phyloP scores from a whole-genome alignment of 2,888 invertebrate species.

The Pseudococcus longispinus region DNA sequence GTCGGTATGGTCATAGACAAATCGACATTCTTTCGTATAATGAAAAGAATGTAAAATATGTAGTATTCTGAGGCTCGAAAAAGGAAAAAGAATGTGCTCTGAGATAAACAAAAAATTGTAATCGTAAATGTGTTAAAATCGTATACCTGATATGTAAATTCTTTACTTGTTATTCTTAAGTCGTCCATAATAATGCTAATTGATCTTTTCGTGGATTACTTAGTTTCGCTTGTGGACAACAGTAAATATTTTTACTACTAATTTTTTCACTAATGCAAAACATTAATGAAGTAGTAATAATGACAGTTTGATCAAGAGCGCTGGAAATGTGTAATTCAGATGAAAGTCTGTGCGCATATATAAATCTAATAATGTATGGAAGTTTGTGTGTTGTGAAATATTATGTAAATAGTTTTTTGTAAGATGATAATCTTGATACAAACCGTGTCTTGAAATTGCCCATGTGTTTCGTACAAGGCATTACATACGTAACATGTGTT shows the following conservation, averaged over 20 bases:
- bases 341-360: too few relatives aligned
- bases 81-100: not conserved
- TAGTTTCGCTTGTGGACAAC: constrained; percentile 42
- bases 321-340: too few relatives aligned
- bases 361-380: too few relatives aligned
- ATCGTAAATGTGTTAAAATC: not conserved
- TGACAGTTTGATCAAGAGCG: not conserved
- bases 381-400: too few relatives aligned
- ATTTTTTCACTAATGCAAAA: not conserved
- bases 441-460: too few relatives aligned
- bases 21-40: not conserved
- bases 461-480: too few relatives aligned
- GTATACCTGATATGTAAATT: not conserved
- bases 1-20: too few relatives aligned
- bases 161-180: constrained; percentile 6
- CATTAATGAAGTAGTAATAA: not conserved
- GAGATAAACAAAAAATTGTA: not conserved
- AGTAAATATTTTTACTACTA: constrained; percentile 13
- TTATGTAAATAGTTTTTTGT: too few relatives aligned
- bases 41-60: not conserved
- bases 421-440: too few relatives aligned
- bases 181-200: constrained; percentile 34
- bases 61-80: not conserved
- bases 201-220: not conserved
- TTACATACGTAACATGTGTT: too few relatives aligned